phyloP scores from a whole-genome alignment of 2,888 invertebrate species.

The Drosophila mettleri region DNA sequence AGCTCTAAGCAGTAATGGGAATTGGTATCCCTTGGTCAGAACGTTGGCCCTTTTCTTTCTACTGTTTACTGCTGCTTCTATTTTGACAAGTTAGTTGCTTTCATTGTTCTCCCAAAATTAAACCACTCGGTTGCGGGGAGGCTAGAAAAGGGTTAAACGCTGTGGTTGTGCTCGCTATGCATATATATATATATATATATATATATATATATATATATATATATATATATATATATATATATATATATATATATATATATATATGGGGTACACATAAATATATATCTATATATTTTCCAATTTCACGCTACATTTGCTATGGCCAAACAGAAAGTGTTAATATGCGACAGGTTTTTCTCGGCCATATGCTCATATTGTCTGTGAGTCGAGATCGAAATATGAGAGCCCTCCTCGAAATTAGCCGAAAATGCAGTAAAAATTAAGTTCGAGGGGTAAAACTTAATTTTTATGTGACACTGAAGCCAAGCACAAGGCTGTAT shows the following conservation, averaged over 20 bases:
- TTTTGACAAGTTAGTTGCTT: slow-evolving; percentile 76
- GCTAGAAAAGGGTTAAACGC: slow-evolving; percentile 67
- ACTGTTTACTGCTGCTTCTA: slow-evolving; percentile 6
- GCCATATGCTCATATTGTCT: slow-evolving; percentile 63
- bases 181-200: slow-evolving; percentile 6
- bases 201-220: not conserved
- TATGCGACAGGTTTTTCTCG: slow-evolving; percentile 57
- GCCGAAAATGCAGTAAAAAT: slow-evolving; percentile 62
- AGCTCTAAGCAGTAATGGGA: slow-evolving; percentile 16
- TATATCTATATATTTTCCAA: slow-evolving; percentile 63
- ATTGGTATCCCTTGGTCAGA: slow-evolving; percentile 33
- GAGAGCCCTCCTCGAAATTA: slow-evolving; percentile 52
- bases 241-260: not conserved
- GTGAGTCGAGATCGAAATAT: not conserved
- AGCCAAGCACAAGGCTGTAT: slow-evolving; percentile 20
- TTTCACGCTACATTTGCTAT: slow-evolving; percentile 80
- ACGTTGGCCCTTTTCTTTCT: slow-evolving; percentile 16
- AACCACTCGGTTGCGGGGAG: slow-evolving; percentile 54
- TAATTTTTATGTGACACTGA: slow-evolving; percentile 55
- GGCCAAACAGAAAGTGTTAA: slow-evolving; percentile 63
- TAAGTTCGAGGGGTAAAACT: slow-evolving; percentile 49
- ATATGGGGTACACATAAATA: not conserved
- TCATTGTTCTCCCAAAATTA: slow-evolving; percentile 50
- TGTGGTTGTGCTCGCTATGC: slow-evolving; percentile 44
- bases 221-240: slow-evolving; percentile 27